phyloP scores from a whole-genome alignment of 2,113 vertebrate species.

The Epinephelus lanceolatus region DNA sequence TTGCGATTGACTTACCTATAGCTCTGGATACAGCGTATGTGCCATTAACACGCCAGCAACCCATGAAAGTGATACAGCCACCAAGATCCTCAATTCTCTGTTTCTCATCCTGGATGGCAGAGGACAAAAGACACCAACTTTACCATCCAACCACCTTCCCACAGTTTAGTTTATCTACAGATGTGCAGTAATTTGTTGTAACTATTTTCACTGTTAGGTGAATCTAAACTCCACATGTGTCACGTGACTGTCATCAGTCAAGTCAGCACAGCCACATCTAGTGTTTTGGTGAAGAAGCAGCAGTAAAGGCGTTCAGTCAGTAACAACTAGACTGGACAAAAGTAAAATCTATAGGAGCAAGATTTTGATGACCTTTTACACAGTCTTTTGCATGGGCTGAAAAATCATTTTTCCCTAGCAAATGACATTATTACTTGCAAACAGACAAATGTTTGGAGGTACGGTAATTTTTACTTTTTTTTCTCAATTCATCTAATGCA shows the following conservation, averaged over 20 bases:
- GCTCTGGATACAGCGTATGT: constrained; percentile 97
- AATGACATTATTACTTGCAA: too few species aligned
- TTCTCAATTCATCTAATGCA: too few species aligned
- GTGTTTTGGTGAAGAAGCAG: not conserved
- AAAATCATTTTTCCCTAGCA: too few species aligned
- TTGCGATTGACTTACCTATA: constrained; percentile 88
- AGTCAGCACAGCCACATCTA: not conserved
- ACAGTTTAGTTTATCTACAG: not conserved
- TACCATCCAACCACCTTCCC: not conserved
- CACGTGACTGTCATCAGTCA: not conserved
- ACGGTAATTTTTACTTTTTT: too few species aligned
- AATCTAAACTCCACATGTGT: not conserved
- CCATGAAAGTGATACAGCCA: constrained; percentile 93
- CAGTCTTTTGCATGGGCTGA: too few species aligned
- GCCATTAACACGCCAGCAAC: constrained; percentile 98
- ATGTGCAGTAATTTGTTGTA: not conserved
- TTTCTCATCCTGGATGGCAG: constrained; percentile 89
- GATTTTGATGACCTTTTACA: too few species aligned
- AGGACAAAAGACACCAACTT: not conserved
- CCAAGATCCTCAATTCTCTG: constrained; percentile 93
- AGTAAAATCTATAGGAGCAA: too few species aligned
- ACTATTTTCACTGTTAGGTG: not conserved
- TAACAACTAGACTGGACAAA: too few species aligned
- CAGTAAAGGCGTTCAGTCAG: too few species aligned
- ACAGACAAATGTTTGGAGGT: too few species aligned